Percentiles rank a stretch among this genome's conserved stretches.
These are phyloP conservation scores for Meliscaeva auricollis DNA, from an alignment of 2,888 invertebrate genomes.

Conservation along the genomic window DNA sequence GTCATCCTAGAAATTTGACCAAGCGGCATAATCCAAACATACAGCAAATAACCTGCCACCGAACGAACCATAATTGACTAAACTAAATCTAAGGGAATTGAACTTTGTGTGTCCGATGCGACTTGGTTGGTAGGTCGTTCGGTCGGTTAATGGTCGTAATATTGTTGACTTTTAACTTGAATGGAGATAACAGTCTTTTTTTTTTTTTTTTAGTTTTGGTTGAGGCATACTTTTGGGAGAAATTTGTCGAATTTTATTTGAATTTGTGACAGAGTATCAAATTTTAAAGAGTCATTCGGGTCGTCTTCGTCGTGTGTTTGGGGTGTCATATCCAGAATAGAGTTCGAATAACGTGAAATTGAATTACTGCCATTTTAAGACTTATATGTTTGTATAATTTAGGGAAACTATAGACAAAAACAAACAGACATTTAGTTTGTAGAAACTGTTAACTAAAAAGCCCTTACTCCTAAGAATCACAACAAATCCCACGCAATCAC, in stretches of 20 bases:
- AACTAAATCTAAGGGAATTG: slow-evolving; percentile 44
- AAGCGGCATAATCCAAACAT: slow-evolving; percentile 51
- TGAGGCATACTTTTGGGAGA: neutral
- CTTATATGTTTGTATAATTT: no score
- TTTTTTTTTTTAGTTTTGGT: neutral
- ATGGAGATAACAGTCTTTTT: slow-evolving; percentile 3
- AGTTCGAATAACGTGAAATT: neutral
- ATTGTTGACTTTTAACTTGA: slow-evolving; percentile 27
- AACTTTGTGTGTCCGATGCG: slow-evolving; percentile 21
- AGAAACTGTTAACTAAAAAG: no score
- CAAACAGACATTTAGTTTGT: no score
- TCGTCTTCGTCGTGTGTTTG: no score
- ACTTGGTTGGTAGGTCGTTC: no score
- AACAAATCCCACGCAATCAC: no score
- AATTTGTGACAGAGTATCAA: neutral
- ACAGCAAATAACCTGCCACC: slow-evolving; percentile 27
- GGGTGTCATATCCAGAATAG: neutral
- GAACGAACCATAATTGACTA: slow-evolving; percentile 43
- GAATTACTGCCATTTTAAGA: neutral
- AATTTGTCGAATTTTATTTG: neutral
- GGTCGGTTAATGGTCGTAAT: neutral
- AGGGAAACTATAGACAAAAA: no score
- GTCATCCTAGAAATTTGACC: slow-evolving; percentile 55
- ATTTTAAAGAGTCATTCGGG: slow-evolving; percentile 9
- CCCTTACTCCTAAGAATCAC: no score